phyloP scores from a whole-genome alignment of 2,797 vertebrate genomes.

The Eulemur albifrons region DNA sequence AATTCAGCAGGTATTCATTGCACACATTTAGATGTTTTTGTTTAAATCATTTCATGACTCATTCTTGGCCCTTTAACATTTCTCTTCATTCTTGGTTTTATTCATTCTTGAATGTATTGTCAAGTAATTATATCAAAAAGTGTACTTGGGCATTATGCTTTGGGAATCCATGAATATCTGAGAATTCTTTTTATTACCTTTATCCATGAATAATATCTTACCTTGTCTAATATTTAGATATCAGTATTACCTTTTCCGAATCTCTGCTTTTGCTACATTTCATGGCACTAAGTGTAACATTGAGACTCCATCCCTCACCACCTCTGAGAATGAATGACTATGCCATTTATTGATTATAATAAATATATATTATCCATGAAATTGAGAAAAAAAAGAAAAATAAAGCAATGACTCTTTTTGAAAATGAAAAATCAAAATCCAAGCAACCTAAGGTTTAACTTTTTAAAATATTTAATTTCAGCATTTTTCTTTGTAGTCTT shows the following conservation, averaged over 20 bases:
- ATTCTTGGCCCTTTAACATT: background rate
- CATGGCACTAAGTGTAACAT: background rate
- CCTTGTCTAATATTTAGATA: background rate
- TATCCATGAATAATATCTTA: background rate
- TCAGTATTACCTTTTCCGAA: background rate
- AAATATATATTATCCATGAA: background rate
- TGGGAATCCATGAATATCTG: background rate
- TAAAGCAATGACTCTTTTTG: background rate
- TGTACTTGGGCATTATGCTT: background rate
- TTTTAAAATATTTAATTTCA: conserved; percentile 1
- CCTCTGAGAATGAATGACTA: background rate
- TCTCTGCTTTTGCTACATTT: background rate
- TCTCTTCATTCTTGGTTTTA: background rate
- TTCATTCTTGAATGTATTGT: background rate
- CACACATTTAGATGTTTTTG: background rate
- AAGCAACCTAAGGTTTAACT: background rate
- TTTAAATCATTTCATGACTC: background rate
- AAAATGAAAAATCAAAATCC: background rate
- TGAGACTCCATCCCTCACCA: background rate
- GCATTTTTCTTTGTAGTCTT: background rate
- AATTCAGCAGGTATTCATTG: background rate
- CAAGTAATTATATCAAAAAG: background rate
- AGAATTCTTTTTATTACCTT: background rate
- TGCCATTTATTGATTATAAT: background rate
- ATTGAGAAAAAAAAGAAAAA: background rate